phyloP scores from a whole-genome alignment of 2,888 invertebrate genomes.

The Pristionchus japonicus region DNA sequence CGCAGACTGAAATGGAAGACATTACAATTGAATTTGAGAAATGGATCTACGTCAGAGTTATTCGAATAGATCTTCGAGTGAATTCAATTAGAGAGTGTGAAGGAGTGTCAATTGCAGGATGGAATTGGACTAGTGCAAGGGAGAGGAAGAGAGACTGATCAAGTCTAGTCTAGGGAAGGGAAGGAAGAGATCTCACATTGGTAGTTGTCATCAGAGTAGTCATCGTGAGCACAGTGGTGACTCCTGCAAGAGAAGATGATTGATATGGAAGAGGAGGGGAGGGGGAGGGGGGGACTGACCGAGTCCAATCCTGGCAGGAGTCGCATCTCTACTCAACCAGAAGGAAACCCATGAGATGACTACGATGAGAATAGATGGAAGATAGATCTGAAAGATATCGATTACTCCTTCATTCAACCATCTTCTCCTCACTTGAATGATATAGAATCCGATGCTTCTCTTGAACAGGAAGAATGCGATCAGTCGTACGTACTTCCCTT shows the following conservation, averaged over 20 bases:
- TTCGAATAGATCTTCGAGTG: background rate
- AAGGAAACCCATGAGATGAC: slow-evolving; percentile 75
- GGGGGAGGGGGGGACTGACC: slow-evolving; percentile 36
- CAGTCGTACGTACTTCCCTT: slow-evolving; percentile 75
- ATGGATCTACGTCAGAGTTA: background rate
- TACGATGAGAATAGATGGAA: slow-evolving; percentile 70
- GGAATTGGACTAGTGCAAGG: background rate
- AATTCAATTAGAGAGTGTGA: background rate
- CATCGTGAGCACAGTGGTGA: slow-evolving; percentile 79
- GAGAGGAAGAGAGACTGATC: background rate
- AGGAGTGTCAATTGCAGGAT: background rate
- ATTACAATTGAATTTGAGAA: slow-evolving; percentile 54
- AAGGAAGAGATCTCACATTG: slow-evolving; percentile 55
- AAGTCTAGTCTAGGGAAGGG: background rate
- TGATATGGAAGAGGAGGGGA: too few species aligned
- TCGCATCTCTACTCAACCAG: slow-evolving; percentile 74
- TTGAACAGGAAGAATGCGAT: slow-evolving; percentile 80
- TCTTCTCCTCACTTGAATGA: slow-evolving; percentile 97
- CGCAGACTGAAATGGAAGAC: slow-evolving; percentile 63
- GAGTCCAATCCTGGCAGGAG: slow-evolving; percentile 72
- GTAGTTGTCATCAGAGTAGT: slow-evolving; percentile 82
- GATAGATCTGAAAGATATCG: slow-evolving; percentile 87
- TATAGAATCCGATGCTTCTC: slow-evolving; percentile 96
- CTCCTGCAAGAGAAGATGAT: slow-evolving; percentile 54
- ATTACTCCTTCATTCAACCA: background rate